Evolutionary conservation across 2,113 vertebrate species (phyloP), one percentile per base, ranked within the genome.

Genomic region (Garra rufa): DNA sequence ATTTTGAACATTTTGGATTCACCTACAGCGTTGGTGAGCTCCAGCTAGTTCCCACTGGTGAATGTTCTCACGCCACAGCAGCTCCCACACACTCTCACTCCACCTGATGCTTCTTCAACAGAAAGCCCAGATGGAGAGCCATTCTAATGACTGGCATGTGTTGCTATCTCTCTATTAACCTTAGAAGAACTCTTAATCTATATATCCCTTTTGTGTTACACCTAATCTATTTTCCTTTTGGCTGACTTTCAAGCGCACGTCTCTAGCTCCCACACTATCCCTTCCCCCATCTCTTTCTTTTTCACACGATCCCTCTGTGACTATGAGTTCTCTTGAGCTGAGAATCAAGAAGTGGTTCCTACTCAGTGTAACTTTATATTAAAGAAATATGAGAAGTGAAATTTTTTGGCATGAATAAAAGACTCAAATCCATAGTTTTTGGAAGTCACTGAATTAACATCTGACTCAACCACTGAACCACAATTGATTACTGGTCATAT

Each of bases 31-130:
- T 79, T 75, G 57, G 44, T 61, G 26, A 65, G 71, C 28, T 74
- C 19, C 44, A 76, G 28, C 55, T 67, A n/a, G 24, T 69, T 80
- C 76, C 70, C 52, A 41, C 73, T 65, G 65, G 14, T 76, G 71
- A 73, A 85, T 70, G 65, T 85, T 82, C 79, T 86, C 82, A 52
- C 63, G 41, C 76, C 67, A 50, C 30, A 52, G 28, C 74, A 77
- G 59, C 69, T 74, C 83, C 86, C 65, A 86, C 77, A 43, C 87
- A 65, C 9, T 34, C 74, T 55, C 79, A 50, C 73, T 73, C 43
- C 82, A 83, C 82, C 87, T 82, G 85, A 82, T 82, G 83, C 41
- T 75, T 67, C 79, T 52, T 85, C 55, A 34, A 70, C 34, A 63
- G 28, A 67, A 81, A 77, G 77, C 71, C 83, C 83, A 85, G 71